Base-by-base conservation (phyloP, 64 coral and sea anemone species). In the Trachythela sp. region DNA sequence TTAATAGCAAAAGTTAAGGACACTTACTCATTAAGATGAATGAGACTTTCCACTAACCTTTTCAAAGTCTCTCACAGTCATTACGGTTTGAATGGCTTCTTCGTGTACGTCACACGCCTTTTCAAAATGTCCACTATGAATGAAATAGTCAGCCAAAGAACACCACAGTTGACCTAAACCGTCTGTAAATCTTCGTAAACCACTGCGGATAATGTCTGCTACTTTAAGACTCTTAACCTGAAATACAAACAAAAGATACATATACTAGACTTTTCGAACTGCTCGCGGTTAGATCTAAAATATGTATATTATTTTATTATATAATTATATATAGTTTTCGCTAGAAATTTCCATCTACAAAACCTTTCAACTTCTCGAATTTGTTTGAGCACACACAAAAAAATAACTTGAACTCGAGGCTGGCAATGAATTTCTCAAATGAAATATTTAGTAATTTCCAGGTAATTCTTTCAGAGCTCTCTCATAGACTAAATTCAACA, bases 201-300 rank as follows among this genome's bases (percentile, higher is more conserved):
- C 95, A 24, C 95, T 93, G 42, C 95, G 88, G 42, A 98, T 98
- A 83, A 98, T 98, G 54, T 98, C 95, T 84, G 95, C 89, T 18
- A 98, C 95, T 88, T 98, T 98, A n/a, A 98, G 86, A 77, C 95
- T 98, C 51, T 98, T 98, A 31, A 98, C 91, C 94, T 95, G 67
- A n/a, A 80, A 35, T 29, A 80, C 4, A 37, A 35, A 39, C 8
- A 8, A 36, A 29, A 34, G 0, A 35, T 32, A 77, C 13, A 34
- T 77, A n/a, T n/a, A n/a, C n/a, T n/a, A n/a, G n/a, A n/a, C n/a
- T n/a, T n/a, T n/a, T n/a, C n/a, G n/a, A n/a, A n/a, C n/a, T n/a
- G n/a, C n/a, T n/a, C n/a, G n/a, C n/a, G n/a, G n/a, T n/a, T n/a
- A n/a, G n/a, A n/a, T n/a, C n/a, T n/a, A n/a, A n/a, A n/a, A n/a